Evolutionary conservation across 2,113 vertebrate species (phyloP).

Genomic region (Apteryx owenii): DNA sequence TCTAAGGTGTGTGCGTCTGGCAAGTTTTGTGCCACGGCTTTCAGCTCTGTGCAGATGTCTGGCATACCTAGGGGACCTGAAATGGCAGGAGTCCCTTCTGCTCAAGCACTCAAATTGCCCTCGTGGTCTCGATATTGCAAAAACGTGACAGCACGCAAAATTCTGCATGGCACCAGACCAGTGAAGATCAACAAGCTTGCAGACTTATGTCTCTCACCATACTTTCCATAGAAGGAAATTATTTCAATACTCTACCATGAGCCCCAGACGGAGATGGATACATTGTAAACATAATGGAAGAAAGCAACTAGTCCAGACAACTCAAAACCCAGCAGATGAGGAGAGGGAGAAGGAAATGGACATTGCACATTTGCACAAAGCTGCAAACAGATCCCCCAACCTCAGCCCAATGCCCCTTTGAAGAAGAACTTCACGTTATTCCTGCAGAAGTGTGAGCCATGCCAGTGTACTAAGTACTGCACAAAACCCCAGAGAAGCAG

Average conservation of each 20-base stretch:
- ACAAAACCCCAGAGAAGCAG: not conserved
- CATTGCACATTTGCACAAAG: not conserved
- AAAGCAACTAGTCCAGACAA: not conserved
- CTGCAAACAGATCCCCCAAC: not conserved
- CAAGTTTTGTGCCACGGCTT: not conserved
- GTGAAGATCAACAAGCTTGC: not conserved
- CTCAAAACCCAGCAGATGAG: not conserved
- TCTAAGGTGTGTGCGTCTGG: not conserved
- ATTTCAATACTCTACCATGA: not conserved
- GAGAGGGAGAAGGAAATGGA: not conserved
- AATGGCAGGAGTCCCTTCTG: not conserved
- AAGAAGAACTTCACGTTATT: not conserved
- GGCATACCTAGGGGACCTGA: not conserved
- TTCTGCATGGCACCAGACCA: not conserved
- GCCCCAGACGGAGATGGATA: not conserved
- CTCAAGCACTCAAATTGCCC: not conserved
- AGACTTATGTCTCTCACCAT: not conserved
- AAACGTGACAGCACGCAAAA: not conserved
- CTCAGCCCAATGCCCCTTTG: not conserved
- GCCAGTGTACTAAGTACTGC: not conserved
- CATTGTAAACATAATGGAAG: not conserved
- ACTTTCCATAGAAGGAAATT: not conserved
- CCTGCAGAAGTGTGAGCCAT: rapidly evolving
- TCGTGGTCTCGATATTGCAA: not conserved
- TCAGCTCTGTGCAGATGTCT: not conserved